Conservation (phyloP, 2,888 invertebrate genomes). For the Mythimna albipuncta region DNA sequence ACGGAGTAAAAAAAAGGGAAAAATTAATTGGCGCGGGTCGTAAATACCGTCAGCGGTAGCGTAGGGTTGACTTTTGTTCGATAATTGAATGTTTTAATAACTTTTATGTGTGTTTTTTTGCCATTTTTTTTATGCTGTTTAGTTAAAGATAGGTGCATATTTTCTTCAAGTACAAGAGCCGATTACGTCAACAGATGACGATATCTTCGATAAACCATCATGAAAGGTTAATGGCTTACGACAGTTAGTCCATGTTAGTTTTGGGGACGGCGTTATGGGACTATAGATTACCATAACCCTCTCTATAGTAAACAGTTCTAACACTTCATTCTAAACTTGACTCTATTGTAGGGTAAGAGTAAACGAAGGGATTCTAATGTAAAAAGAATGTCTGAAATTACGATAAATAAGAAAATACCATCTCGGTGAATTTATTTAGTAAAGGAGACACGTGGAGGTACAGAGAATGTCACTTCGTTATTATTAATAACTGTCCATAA, state of each 20-base stretch:
- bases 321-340: conserved; percentile 58
- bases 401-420: conserved; percentile 65
- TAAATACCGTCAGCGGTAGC: conserved; percentile 73
- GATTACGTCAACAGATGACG: conserved; percentile 22
- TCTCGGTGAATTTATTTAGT: conserved; percentile 68
- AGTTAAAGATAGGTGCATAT: not conserved
- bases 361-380: conserved; percentile 49
- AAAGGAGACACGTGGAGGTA: conserved; percentile 67
- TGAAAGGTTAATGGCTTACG: conserved; percentile 60
- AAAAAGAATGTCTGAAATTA: conserved; percentile 60
- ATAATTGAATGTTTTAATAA: conserved; percentile 65
- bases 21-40: conserved; percentile 81
- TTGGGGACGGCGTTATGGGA: conserved; percentile 52
- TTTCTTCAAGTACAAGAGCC: not conserved
- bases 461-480: conserved; percentile 69
- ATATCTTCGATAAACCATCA: conserved; percentile 49
- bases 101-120: conserved; percentile 45
- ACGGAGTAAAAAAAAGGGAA: conserved; percentile 81
- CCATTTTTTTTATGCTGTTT: not conserved
- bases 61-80: conserved; percentile 71
- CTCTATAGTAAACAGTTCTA: conserved; percentile 54
- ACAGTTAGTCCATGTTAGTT: conserved; percentile 60
- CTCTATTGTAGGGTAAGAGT: conserved; percentile 44
- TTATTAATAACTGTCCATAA: conserved; percentile 75
- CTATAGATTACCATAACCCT: conserved; percentile 58